Conservation (phyloP, 1,140 invertebrate species). For the Bacillus rossius region DNA sequence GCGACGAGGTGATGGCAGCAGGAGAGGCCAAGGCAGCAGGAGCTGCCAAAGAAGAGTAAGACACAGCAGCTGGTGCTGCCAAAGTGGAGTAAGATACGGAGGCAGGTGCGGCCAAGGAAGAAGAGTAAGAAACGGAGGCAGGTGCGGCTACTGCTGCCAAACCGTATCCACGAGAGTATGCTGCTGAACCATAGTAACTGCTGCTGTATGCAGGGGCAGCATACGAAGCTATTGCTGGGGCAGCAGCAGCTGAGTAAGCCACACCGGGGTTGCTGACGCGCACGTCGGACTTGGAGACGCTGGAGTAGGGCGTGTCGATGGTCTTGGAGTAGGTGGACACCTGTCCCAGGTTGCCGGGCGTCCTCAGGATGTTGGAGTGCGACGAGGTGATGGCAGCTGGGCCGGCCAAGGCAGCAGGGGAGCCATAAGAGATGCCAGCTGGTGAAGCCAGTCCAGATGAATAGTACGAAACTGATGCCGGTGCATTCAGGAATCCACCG, state of each 20-base stretch:
- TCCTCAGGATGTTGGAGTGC: constrained; percentile 20
- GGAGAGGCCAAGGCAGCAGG: constrained; percentile 51
- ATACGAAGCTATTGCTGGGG: constrained; percentile 20
- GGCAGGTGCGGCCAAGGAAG: constrained; percentile 21
- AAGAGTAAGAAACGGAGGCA: constrained; percentile 22
- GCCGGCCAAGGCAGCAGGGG: constrained; percentile 23
- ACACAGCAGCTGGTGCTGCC: constrained; percentile 31
- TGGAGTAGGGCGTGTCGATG: constrained; percentile 27
- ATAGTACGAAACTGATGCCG: constrained; percentile 10
- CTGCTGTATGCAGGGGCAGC: constrained; percentile 28
- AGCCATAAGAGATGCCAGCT: constrained; percentile 12
- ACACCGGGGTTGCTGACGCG: constrained; percentile 26
- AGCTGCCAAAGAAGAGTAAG: constrained; percentile 48
- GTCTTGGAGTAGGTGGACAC: constrained; percentile 22
- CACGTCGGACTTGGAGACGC: constrained; percentile 23
- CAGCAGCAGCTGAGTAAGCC: constrained; percentile 22
- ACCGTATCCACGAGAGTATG: constrained; percentile 19
- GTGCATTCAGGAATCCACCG: constrained; percentile 17
- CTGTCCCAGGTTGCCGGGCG: constrained; percentile 19
- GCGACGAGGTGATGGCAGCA: constrained; percentile 17
- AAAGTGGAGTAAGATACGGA: constrained; percentile 22
- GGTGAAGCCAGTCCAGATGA: constrained; percentile 16
- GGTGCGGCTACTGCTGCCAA: constrained; percentile 29
- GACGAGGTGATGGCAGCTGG: constrained; percentile 18
- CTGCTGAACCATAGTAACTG: constrained; percentile 5